These are phyloP conservation scores for Sebastes diaconus DNA, from an alignment of 2,797 vertebrate genomes.

Conservation along the genomic window DNA sequence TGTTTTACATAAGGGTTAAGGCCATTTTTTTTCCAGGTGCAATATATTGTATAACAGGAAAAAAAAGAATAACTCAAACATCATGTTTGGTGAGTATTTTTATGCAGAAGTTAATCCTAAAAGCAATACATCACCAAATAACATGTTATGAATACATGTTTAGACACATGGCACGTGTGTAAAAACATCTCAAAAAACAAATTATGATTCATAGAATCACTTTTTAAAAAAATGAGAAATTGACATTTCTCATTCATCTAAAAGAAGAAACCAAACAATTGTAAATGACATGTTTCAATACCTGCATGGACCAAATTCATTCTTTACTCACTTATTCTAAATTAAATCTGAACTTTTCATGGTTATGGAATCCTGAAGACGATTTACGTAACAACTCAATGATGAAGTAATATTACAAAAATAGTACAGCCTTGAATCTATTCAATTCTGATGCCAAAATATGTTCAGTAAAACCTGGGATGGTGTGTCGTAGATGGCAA, in stretches of 20 bases:
- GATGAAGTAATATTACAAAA: background rate
- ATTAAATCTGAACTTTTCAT: background rate
- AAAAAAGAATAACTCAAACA: background rate
- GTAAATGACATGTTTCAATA: background rate
- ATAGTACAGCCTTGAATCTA: background rate
- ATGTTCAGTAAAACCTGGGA: background rate
- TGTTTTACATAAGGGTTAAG: background rate
- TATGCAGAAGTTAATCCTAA: background rate
- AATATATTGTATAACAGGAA: background rate
- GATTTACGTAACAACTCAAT: background rate
- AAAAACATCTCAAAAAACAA: background rate
- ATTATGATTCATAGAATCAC: conserved; percentile 55
- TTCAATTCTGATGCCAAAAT: background rate
- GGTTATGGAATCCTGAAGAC: background rate
- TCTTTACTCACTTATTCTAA: background rate
- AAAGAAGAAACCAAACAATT: background rate
- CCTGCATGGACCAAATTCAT: background rate
- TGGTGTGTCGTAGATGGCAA: background rate
- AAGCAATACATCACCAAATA: background rate
- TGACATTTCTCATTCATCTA: background rate
- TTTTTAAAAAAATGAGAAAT: background rate
- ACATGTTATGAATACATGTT: background rate
- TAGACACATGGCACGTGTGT: background rate
- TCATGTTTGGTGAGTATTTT: background rate
- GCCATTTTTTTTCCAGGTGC: background rate